Base-by-base conservation (phyloP, 2,113 vertebrate species). In the Bos indicus region DNA sequence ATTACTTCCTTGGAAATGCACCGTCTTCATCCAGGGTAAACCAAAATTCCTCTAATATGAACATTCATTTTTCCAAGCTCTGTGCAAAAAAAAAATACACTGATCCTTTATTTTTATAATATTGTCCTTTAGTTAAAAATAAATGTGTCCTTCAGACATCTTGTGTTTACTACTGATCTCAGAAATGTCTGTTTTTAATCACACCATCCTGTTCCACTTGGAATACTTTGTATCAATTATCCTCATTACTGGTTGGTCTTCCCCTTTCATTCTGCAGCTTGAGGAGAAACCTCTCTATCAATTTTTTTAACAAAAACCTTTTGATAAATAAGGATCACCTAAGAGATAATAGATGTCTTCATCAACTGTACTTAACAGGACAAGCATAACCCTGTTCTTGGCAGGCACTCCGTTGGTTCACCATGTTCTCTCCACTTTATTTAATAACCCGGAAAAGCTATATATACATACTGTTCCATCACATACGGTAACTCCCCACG, bases 141-240 rank as follows among this genome's bases (percentile, higher is more conserved):
- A 96, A 95, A 92, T 83, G 62, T 23, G 67, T 86, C 46, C 46
- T 95, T 89, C 82, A 97, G 52, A 92, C 43, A 97, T 94, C 25
- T 28, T 94, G 93, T 96, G 93, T 97, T 97, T 95, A 98, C 95
- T 96, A 96, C 46, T 88, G 56, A 97, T 94, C 33, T 84, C 87
- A 62, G 40, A 97, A 97, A 96, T 91, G 94, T 93, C 93, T 95
- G 96, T 94, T 97, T 95, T 95, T 40, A 83, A 88, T 94, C 30
- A 94, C 21, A 96, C 80, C 57, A 96, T 6, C 54, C 21, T 3
- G 56, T 77, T 96, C 85, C 62, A 80, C 51, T 93, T 97, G 56
- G 77, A 91, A 95, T 97, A 94, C 86, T 96, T 91, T 97, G 26
- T 91, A 88, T 94, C 57, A 94, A 28, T 96, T 95, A 97, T 51